Conservation (phyloP, 1,140 invertebrate genomes). For the Leptinotarsa defecta region DNA sequence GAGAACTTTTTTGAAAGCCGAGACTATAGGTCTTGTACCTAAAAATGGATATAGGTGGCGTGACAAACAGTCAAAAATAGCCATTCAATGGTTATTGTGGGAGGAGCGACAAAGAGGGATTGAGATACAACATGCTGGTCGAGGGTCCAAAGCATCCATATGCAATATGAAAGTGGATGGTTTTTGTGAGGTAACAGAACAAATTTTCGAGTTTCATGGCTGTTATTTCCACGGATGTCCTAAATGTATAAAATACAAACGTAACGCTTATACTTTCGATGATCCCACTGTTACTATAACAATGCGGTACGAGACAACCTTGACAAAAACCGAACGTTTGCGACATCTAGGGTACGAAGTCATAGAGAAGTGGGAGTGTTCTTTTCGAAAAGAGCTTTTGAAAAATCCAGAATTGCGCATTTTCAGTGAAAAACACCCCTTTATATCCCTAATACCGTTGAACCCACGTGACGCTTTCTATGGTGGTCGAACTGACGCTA, state of each 20-base stretch:
- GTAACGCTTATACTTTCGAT: background rate
- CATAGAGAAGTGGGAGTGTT: conserved; percentile 25
- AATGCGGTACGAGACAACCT: background rate
- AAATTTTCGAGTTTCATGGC: conserved; percentile 8
- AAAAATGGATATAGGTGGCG: background rate
- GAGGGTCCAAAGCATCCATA: background rate
- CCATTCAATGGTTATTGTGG: background rate
- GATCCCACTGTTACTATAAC: conserved; percentile 4
- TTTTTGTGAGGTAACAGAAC: conserved; percentile 1
- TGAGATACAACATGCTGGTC: background rate
- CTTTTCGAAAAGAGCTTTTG: background rate
- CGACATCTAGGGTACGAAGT: conserved; percentile 6
- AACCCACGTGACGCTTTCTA: conserved; percentile 24
- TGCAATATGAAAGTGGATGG: background rate
- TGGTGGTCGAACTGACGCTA: conserved; percentile 31
- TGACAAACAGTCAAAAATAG: conserved; percentile 9
- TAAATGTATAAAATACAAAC: conserved; percentile 8
- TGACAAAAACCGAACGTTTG: conserved; percentile 4
- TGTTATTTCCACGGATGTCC: conserved; percentile 20
- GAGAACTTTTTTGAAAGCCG: conserved; percentile 11
- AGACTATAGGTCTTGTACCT: conserved; percentile 6
- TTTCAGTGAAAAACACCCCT: conserved; percentile 10
- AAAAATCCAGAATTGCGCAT: conserved; percentile 6
- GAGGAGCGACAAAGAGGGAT: conserved; percentile 5
- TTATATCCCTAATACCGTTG: background rate